phyloP scores from a whole-genome alignment of 2,797 vertebrate genomes.

The Helostoma temminkii region DNA sequence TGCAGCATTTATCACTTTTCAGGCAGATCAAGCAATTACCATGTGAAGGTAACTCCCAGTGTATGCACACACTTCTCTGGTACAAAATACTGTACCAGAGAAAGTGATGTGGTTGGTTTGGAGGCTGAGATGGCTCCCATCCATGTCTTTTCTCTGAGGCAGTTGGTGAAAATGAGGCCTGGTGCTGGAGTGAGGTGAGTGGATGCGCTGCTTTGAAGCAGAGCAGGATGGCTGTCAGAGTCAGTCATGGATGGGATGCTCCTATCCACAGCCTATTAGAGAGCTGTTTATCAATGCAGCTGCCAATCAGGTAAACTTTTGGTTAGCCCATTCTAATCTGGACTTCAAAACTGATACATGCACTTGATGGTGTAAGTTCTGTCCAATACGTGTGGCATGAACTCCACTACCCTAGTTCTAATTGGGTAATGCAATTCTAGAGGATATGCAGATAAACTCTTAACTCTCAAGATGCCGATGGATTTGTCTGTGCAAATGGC shows the following conservation, averaged over 20 bases:
- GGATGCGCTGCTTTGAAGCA: conserved; percentile 76
- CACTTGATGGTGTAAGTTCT: conserved; percentile 68
- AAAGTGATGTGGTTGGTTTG: conserved; percentile 37
- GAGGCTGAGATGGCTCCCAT: conserved; percentile 61
- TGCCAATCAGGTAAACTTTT: conserved; percentile 67
- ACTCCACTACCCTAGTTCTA: conserved; percentile 36
- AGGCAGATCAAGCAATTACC: conserved; percentile 51
- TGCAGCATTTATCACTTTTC: conserved; percentile 20
- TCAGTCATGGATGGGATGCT: conserved; percentile 82
- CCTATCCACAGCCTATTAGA: conserved; percentile 79
- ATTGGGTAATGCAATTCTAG: conserved; percentile 65
- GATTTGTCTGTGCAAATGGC: conserved; percentile 35
- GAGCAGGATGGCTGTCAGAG: conserved; percentile 78
- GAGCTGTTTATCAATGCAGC: conserved; percentile 81
- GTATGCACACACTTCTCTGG: no score
- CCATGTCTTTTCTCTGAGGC: conserved; percentile 51
- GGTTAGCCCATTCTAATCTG: conserved; percentile 74
- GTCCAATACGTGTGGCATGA: conserved; percentile 70
- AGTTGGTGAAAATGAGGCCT: conserved; percentile 73
- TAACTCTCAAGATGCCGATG: conserved; percentile 51
- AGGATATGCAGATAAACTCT: conserved; percentile 59
- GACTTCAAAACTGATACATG: conserved; percentile 77
- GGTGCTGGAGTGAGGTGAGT: conserved; percentile 52
- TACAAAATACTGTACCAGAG: conserved; percentile 12
- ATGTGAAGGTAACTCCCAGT: conserved; percentile 39